Conservation (phyloP, 2,797 vertebrate genomes). For the Staurois parvus region DNA sequence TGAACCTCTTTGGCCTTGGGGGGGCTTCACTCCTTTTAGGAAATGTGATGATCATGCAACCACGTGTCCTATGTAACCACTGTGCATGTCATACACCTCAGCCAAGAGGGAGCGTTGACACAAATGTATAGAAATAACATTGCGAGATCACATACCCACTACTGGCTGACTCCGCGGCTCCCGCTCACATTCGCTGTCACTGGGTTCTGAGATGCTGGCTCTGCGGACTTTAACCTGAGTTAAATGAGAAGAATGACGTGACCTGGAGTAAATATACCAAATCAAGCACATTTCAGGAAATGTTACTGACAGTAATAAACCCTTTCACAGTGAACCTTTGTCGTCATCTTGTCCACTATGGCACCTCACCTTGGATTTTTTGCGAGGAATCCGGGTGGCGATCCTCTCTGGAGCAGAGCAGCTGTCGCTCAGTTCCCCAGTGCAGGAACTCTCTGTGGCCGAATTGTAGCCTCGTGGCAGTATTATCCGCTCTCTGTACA, state of each 20-base stretch:
- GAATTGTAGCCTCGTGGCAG: constrained; percentile 63
- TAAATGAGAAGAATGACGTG: not conserved
- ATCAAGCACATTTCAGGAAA: not conserved
- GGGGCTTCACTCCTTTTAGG: too few species aligned
- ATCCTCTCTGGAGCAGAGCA: constrained; percentile 74
- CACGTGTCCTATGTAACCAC: too few species aligned
- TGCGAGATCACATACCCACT: constrained; percentile 14
- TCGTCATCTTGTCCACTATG: too few species aligned
- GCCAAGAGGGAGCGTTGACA: not conserved
- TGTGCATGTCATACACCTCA: too few species aligned
- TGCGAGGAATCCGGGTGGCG: constrained; percentile 69
- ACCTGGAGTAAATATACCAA: not conserved
- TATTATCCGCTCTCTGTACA: constrained; percentile 59
- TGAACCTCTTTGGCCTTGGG: too few species aligned
- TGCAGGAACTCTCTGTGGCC: constrained; percentile 84
- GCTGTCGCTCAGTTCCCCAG: constrained; percentile 89
- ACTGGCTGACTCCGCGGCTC: constrained; percentile 65
- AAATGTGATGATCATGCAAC: too few species aligned
- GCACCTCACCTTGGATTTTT: constrained; percentile 81
- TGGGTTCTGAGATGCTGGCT: constrained; percentile 95
- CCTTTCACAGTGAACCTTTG: too few species aligned
- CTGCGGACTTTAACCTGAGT: constrained; percentile 82
- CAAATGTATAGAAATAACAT: not conserved
- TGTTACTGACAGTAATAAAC: too few species aligned
- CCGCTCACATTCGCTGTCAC: constrained; percentile 86